Evolutionary conservation across 2,888 invertebrate species (phyloP).

Genomic region (Silvanus unidentatus): DNA sequence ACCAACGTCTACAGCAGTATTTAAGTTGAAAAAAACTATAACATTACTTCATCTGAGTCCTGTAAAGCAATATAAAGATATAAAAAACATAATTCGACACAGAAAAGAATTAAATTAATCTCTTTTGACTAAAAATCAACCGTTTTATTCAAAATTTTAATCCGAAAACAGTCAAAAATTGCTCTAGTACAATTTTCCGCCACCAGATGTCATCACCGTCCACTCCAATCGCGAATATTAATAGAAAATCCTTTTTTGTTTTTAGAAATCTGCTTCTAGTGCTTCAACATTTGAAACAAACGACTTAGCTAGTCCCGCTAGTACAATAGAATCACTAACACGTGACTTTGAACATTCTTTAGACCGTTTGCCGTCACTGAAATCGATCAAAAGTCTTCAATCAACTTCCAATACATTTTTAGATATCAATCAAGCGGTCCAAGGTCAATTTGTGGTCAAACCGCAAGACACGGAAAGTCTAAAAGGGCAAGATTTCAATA

Average conservation of each 20-base stretch:
- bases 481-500: slow-evolving; percentile 54
- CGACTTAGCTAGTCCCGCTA: slow-evolving; percentile 68
- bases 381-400: slow-evolving; percentile 15
- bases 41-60: too few species aligned
- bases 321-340: slow-evolving; percentile 72
- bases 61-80: too few species aligned
- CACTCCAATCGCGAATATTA: too few species aligned
- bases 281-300: slow-evolving; percentile 28
- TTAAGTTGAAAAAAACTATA: too few species aligned
- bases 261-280: slow-evolving; percentile 36
- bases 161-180: too few species aligned
- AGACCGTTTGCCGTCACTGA: slow-evolving; percentile 42
- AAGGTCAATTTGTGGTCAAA: slow-evolving; percentile 57
- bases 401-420: slow-evolving; percentile 29
- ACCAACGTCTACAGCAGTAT: too few species aligned
- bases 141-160: too few species aligned
- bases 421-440: slow-evolving; percentile 41
- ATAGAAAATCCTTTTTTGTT: slow-evolving; percentile 14
- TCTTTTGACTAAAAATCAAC: too few species aligned
- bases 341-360: slow-evolving; percentile 80
- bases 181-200: too few species aligned
- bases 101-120: too few species aligned
- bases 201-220: too few species aligned
- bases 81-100: too few species aligned
- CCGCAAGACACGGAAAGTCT: slow-evolving; percentile 62